Percentiles rank a stretch among this genome's conserved stretches.
Conservation (phyloP, 1,140 invertebrate species). For the Zophobas atratus region DNA sequence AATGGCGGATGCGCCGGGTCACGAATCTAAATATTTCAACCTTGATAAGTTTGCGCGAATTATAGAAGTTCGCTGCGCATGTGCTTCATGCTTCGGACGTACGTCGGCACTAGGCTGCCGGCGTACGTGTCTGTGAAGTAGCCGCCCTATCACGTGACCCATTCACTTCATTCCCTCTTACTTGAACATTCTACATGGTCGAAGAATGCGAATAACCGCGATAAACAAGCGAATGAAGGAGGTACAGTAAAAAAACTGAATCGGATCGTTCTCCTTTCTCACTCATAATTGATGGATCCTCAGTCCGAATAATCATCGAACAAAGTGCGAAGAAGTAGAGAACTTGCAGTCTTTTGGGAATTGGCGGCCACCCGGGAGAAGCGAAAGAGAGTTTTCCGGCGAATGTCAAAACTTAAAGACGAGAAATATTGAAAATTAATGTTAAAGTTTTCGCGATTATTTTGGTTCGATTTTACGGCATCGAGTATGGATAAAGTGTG, state of each 20-base stretch:
- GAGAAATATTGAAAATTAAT: slow-evolving; percentile 26
- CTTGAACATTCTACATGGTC: slow-evolving; percentile 48
- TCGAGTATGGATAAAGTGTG: not conserved
- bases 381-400: not conserved
- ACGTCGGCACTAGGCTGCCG: slow-evolving; percentile 15
- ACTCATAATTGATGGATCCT: slow-evolving; percentile 20
- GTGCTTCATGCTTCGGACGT: slow-evolving; percentile 41
- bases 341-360: not conserved
- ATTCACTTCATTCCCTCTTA: slow-evolving; percentile 44
- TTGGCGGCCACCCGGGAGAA: not conserved
- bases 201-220: slow-evolving; percentile 55
- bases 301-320: slow-evolving; percentile 24
- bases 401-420: slow-evolving; percentile 35
- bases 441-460: slow-evolving; percentile 3
- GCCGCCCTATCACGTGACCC: slow-evolving; percentile 55
- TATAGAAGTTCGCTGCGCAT: slow-evolving; percentile 27
- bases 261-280: not conserved
- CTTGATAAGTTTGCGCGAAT: slow-evolving; percentile 12
- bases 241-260: slow-evolving; percentile 16
- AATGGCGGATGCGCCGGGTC: slow-evolving; percentile 21
- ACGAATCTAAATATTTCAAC: not conserved
- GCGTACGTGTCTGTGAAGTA: slow-evolving; percentile 46
- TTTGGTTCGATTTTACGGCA: slow-evolving; percentile 6
- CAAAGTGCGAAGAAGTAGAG: not conserved
- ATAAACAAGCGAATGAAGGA: slow-evolving; percentile 53